Percentiles rank a stretch among this genome's conserved stretches.
These are phyloP conservation scores for Aratinga solstitialis DNA, from an alignment of 2,797 vertebrate species.

Conservation along the genomic window DNA sequence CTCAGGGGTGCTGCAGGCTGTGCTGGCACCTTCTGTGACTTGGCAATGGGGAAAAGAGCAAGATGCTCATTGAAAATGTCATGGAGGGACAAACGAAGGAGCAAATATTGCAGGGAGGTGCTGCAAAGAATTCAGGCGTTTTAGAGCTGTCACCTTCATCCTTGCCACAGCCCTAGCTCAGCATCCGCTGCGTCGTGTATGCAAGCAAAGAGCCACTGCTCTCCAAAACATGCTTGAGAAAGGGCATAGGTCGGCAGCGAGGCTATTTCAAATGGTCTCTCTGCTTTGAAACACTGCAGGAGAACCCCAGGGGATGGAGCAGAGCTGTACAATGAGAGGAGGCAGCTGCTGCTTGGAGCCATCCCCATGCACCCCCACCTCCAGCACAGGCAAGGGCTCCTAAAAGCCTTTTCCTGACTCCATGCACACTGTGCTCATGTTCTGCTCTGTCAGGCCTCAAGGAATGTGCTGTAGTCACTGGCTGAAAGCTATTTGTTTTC, in stretches of 20 bases:
- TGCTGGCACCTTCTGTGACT: neutral
- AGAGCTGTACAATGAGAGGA: neutral
- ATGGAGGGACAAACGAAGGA: fast-evolving
- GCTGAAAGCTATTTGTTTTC: neutral
- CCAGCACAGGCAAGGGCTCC: neutral
- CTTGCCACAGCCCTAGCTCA: neutral
- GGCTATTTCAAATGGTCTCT: neutral
- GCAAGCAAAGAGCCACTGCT: neutral
- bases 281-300: conserved; percentile 31
- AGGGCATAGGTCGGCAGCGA: fast-evolving
- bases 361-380: neutral
- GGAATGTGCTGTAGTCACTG: fast-evolving
- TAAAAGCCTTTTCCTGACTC: neutral
- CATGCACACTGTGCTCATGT: fast-evolving
- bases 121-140: neutral
- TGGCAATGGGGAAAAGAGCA: neutral
- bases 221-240: neutral
- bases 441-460: fast-evolving
- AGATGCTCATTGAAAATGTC: fast-evolving
- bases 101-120: neutral
- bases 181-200: fast-evolving
- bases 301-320: neutral
- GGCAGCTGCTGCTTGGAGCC: conserved; percentile 30
- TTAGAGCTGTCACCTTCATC: neutral
- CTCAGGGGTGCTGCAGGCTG: neutral